Base-by-base conservation (phyloP, 2,113 vertebrate genomes). In the Hystrix cristata region DNA sequence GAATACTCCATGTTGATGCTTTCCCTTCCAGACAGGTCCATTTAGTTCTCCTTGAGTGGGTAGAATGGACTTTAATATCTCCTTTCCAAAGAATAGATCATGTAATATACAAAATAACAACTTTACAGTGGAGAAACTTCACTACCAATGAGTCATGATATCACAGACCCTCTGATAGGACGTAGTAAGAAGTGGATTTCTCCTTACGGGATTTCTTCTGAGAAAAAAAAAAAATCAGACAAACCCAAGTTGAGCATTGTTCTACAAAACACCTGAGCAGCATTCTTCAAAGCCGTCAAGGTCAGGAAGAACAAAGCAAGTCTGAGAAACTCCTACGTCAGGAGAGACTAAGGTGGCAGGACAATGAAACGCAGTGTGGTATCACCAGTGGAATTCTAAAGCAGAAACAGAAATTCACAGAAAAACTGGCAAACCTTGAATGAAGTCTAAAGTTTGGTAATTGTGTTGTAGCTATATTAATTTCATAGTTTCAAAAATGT, bases 401-500 rank as follows among this genome's bases (percentile, higher is more conserved):
- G 59, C 38, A 67, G 83, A 69, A 76, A 18, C 34, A 10, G 43
- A 34, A 16, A 18, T 79, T 53, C 25, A 13, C 19, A 84, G 84
- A 59, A 80, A 87, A 74, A 60, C 8, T 46, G 11, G 18, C 25
- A 18, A 89, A 74, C 71, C 38, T n/a, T 81, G 46, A 84, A 34
- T 64, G 19, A 71, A 65, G n/a, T 34, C 21, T 34, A 29, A 57
- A 81, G 11, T 23, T 85, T 51, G 29, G 23, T 31, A 81, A 60
- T 8, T 29, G 23, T 48, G 79, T 57, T 51, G n/a, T 46, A 57
- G 79, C 79, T 78, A 13, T 38, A 31, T 69, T 81, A 76, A 76
- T 59, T 46, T 94, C 55, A 78, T 69, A 85, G 29, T 86, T 96
- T 89, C 43, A 12, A 81, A 95, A 62, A 31, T 21, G 21, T 57